Evolutionary conservation across 2,113 vertebrate species (phyloP).

Genomic region (Puma concolor): DNA sequence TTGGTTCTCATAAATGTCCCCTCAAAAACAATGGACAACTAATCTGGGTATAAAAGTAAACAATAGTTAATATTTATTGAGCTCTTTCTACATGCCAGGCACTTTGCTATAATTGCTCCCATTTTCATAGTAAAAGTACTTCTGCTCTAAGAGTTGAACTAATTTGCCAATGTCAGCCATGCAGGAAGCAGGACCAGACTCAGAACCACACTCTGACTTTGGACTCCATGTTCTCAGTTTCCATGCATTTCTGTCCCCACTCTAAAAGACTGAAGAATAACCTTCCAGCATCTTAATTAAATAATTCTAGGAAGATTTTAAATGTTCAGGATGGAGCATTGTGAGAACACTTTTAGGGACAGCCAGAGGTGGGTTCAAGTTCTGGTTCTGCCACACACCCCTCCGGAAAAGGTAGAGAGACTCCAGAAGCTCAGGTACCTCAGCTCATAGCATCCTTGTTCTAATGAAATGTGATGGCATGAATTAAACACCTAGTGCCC

Average conservation of each 20-base stretch:
- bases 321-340: background rate
- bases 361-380: background rate
- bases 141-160: background rate
- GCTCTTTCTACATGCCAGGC: background rate
- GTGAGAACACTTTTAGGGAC: background rate
- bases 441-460: background rate
- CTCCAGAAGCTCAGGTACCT: background rate
- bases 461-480: background rate
- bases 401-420: background rate
- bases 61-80: background rate
- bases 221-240: background rate
- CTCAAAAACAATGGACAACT: background rate
- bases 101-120: background rate
- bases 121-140: background rate
- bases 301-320: background rate
- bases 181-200: background rate
- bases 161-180: background rate
- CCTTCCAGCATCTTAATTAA: background rate
- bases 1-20: background rate
- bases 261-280: background rate
- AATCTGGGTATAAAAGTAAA: background rate
- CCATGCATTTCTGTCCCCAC: background rate
- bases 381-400: background rate
- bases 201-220: background rate
- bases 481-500: background rate